Conservation (phyloP, 1,140 invertebrate species). For the Plutomurus gul region DNA sequence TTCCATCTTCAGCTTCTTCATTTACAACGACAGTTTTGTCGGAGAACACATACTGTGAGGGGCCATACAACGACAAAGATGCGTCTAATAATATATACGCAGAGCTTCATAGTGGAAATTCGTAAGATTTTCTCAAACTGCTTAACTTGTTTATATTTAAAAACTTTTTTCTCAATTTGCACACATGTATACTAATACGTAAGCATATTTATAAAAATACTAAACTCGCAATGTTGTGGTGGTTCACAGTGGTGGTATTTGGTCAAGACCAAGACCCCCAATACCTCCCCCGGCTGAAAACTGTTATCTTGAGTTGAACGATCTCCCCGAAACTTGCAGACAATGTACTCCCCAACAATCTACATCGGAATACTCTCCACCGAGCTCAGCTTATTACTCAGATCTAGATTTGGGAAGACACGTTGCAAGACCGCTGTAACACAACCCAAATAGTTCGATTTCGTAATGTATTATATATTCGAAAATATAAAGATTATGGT, state of each 20-base stretch:
- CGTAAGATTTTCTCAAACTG: constrained; percentile 35
- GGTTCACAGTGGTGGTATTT: neutral
- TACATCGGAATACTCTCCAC: neutral
- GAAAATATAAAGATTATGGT: too few relatives aligned
- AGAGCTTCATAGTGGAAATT: constrained; percentile 29
- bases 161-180: too few relatives aligned
- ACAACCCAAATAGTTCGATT: too few relatives aligned
- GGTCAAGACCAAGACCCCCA: constrained; percentile 1
- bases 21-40: constrained; percentile 33
- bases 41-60: constrained; percentile 43
- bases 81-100: constrained; percentile 39
- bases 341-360: neutral
- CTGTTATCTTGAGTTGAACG: constrained; percentile 43
- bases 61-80: constrained; percentile 39
- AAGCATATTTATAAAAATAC: too few relatives aligned
- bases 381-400: constrained; percentile 39
- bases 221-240: neutral
- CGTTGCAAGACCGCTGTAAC: neutral
- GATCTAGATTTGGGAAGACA: constrained; percentile 34
- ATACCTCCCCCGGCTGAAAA: constrained; percentile 31
- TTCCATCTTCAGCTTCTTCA: neutral
- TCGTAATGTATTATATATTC: neutral
- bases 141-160: too few relatives aligned
- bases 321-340: constrained; percentile 28
- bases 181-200: too few relatives aligned